These are phyloP conservation scores for Apodemus speciosus DNA, from an alignment of 2,113 vertebrate genomes.

Conservation along the genomic window DNA sequence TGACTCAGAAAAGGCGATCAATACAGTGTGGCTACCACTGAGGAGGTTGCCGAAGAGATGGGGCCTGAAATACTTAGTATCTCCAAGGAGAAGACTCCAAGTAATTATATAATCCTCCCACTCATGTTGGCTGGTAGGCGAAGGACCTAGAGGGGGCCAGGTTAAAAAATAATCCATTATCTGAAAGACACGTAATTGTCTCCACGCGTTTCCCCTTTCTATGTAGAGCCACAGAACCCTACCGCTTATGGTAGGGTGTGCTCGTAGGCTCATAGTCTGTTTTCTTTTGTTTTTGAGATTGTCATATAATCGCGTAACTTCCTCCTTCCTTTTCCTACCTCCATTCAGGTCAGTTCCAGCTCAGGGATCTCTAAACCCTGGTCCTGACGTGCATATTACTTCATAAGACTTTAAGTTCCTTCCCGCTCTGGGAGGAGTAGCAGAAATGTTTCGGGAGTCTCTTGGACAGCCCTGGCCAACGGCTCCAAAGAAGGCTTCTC, in stretches of 20 bases:
- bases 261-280: not conserved
- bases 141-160: not conserved
- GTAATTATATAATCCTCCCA: slow-evolving; percentile 33
- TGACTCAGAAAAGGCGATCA: slow-evolving; percentile 25
- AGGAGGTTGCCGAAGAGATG: slow-evolving; percentile 22
- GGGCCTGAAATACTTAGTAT: slow-evolving; percentile 42
- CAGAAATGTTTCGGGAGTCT: not conserved
- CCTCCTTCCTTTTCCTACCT: not conserved
- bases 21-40: not conserved
- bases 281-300: not conserved
- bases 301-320: not conserved
- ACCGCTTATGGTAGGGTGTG: not conserved
- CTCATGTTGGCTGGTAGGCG: slow-evolving; percentile 22
- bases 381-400: not conserved
- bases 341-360: not conserved
- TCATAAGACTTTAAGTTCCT: not conserved
- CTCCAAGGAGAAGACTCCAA: slow-evolving; percentile 19
- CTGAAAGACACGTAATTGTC: slow-evolving; percentile 3
- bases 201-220: not conserved
- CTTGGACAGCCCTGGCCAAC: not conserved
- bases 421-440: not conserved
- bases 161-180: slow-evolving; percentile 39
- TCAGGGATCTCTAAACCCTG: not conserved
- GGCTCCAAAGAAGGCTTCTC: not conserved
- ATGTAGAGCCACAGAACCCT: not conserved